Evolutionary conservation across 2,888 invertebrate genomes (phyloP).

Genomic region (Lottia gigantea): DNA sequence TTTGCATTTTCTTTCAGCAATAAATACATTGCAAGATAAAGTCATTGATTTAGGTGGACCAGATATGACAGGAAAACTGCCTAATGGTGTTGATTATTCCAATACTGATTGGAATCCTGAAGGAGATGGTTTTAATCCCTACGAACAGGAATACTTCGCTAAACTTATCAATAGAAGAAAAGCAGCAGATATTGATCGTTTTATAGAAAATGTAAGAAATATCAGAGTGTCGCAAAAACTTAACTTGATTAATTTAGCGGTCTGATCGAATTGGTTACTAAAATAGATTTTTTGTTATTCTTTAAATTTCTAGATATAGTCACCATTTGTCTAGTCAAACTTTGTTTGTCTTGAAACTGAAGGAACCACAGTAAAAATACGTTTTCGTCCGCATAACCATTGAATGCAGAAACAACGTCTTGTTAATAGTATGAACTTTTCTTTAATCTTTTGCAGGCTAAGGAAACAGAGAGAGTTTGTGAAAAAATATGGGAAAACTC

Average conservation of each 20-base stretch:
- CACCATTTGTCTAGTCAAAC: too few relatives aligned
- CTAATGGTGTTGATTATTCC: not conserved
- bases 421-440: not conserved
- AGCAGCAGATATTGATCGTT: not conserved
- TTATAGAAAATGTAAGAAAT: not conserved
- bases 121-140: constrained; percentile 1
- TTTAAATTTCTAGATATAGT: too few relatives aligned
- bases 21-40: not conserved
- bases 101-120: not conserved
- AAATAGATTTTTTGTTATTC: too few relatives aligned
- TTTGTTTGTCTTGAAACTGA: too few relatives aligned
- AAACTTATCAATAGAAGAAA: constrained; percentile 11
- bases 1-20: not conserved
- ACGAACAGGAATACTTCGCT: constrained; percentile 10
- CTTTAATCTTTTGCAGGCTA: not conserved
- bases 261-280: too few relatives aligned
- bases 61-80: not conserved
- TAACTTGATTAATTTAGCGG: too few relatives aligned
- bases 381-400: too few relatives aligned
- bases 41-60: not conserved
- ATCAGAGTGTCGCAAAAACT: too few relatives aligned
- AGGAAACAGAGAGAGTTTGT: not conserved
- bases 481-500: not conserved
- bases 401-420: too few relatives aligned
- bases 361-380: too few relatives aligned